These are phyloP conservation scores for Schizothorax lantsangensis DNA, from an alignment of 2,797 vertebrate genomes.

Conservation along the genomic window DNA sequence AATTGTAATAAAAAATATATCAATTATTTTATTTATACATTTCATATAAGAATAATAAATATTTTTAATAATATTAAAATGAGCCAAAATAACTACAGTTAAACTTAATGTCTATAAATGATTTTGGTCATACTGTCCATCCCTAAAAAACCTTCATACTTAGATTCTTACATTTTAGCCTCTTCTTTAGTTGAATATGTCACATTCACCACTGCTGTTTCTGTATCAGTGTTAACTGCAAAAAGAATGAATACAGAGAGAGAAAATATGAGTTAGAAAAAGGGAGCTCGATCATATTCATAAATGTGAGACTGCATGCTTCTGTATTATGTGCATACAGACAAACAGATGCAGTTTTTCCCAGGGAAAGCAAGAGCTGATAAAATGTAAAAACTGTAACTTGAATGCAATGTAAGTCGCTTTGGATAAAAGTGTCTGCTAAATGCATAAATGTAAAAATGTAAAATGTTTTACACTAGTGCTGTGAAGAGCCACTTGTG, in stretches of 20 bases:
- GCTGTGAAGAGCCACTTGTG: slow-evolving; percentile 63
- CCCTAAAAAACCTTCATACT: neutral
- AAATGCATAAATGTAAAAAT: too few relatives aligned
- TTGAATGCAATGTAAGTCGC: too few relatives aligned
- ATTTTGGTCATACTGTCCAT: neutral
- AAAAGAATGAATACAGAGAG: slow-evolving; percentile 36
- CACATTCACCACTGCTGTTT: slow-evolving; percentile 96
- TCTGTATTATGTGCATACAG: neutral
- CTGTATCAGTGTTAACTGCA: slow-evolving; percentile 93
- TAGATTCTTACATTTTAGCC: slow-evolving; percentile 89
- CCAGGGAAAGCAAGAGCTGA: too few relatives aligned
- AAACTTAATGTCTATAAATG: neutral
- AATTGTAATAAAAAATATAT: neutral
- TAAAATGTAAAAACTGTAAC: too few relatives aligned
- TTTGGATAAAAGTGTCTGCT: too few relatives aligned
- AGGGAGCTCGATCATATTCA: neutral
- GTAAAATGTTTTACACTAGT: slow-evolving; percentile 4
- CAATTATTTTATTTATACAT: neutral
- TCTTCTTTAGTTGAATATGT: slow-evolving; percentile 92
- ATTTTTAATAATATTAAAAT: neutral
- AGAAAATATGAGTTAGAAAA: slow-evolving; percentile 1
- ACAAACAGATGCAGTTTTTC: slow-evolving; percentile 12
- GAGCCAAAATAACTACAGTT: neutral
- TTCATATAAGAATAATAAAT: neutral
- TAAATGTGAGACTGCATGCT: slow-evolving; percentile 24